phyloP scores from a whole-genome alignment of 1,140 invertebrate genomes.

The Vanessa atalanta region DNA sequence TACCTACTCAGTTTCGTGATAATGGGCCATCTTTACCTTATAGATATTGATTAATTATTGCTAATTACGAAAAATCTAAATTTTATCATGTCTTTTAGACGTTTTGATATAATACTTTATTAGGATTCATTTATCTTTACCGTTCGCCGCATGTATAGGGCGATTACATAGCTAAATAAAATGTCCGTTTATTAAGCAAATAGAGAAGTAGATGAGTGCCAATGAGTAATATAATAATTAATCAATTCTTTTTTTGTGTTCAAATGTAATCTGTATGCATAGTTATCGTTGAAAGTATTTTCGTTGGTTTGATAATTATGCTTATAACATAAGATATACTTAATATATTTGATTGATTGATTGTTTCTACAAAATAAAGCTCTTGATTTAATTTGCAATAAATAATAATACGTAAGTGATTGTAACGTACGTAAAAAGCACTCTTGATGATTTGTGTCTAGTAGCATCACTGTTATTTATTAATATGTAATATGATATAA shows the following conservation, averaged over 20 bases:
- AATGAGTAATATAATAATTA: slow-evolving; percentile 8
- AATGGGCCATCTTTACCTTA: slow-evolving; percentile 18
- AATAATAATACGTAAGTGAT: too few relatives aligned
- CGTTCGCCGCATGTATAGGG: neutral
- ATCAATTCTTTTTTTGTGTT: neutral
- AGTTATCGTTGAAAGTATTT: neutral
- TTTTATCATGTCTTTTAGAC: slow-evolving; percentile 9
- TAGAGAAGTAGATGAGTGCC: slow-evolving; percentile 25
- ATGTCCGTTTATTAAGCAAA: slow-evolving; percentile 17
- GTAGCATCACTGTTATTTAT: neutral
- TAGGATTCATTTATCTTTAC: slow-evolving; percentile 41
- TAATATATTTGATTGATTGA: too few relatives aligned
- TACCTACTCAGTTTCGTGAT: slow-evolving; percentile 32
- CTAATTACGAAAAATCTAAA: slow-evolving; percentile 44
- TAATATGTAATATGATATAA: neutral
- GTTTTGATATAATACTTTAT: slow-evolving; percentile 26
- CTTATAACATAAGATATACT: too few relatives aligned
- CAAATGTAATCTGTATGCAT: neutral
- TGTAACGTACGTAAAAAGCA: neutral
- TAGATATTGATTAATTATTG: slow-evolving; percentile 39
- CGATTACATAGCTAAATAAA: slow-evolving; percentile 1
- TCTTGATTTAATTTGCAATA: too few relatives aligned
- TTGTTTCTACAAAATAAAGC: too few relatives aligned
- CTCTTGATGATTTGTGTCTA: slow-evolving; percentile 1
- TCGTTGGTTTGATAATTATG: too few relatives aligned